These are phyloP conservation scores for Zenarchopterus dispar DNA, from an alignment of 2,797 vertebrate genomes.

Conservation along the genomic window DNA sequence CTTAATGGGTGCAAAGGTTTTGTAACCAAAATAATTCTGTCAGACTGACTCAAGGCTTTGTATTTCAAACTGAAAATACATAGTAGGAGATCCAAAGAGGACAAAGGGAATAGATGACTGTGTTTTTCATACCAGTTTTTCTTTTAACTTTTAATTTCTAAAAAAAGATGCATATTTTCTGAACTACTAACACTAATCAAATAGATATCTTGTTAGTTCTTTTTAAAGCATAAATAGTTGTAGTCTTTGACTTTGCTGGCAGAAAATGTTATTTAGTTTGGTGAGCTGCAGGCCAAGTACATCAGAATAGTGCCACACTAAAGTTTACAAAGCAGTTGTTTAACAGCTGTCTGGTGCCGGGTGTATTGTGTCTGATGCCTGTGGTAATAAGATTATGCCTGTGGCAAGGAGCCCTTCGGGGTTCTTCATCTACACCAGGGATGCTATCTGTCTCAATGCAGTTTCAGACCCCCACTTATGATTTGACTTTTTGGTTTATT, in stretches of 20 bases:
- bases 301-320: neutral
- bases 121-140: neutral
- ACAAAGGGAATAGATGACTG: slow-evolving; percentile 28
- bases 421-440: no score
- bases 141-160: neutral
- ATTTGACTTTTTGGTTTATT: neutral
- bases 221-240: no score
- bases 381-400: neutral
- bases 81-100: slow-evolving; percentile 29
- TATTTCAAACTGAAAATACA: slow-evolving; percentile 51
- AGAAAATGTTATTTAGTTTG: no score
- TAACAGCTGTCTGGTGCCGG: neutral
- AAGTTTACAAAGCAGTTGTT: neutral
- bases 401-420: neutral
- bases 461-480: neutral
- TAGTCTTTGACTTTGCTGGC: no score
- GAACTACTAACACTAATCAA: neutral
- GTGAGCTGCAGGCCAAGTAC: neutral
- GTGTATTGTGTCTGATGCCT: neutral
- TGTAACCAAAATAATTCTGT: slow-evolving; percentile 71
- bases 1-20: slow-evolving; percentile 65
- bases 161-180: neutral
- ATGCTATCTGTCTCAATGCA: no score
- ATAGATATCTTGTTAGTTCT: neutral
- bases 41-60: slow-evolving; percentile 58